Conservation (phyloP, 2,113 vertebrate genomes). For the Henicopernis longicauda region DNA sequence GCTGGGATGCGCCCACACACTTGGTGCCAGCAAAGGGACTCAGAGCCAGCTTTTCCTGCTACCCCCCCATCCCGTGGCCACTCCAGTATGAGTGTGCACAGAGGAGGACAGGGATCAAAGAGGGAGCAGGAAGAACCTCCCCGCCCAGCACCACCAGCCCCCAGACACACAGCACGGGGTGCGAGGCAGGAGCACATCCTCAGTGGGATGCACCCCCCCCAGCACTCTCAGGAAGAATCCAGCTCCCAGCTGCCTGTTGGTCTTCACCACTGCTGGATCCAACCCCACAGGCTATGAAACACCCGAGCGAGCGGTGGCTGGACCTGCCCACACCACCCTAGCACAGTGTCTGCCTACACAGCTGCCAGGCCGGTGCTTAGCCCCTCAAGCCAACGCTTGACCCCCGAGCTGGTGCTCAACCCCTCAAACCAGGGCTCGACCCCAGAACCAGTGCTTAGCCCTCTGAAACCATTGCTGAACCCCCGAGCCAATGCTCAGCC, state of each 20-base stretch:
- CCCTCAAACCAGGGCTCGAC: neutral
- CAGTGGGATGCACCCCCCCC: neutral
- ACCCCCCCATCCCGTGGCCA: neutral
- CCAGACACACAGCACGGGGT: rapidly evolving
- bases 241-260: neutral
- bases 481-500: neutral
- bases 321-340: neutral
- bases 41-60: neutral
- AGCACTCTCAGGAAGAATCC: neutral
- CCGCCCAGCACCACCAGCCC: neutral
- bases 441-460: rapidly evolving
- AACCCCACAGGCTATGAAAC: neutral
- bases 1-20: neutral
- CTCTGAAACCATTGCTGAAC: neutral
- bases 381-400: rapidly evolving
- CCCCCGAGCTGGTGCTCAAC: neutral
- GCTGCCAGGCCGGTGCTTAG: neutral
- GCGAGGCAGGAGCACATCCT: neutral
- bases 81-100: rapidly evolving
- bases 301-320: rapidly evolving
- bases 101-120: neutral
- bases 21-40: neutral
- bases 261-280: neutral
- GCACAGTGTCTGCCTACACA: neutral
- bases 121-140: neutral